A percentile compares a stretch with the other conserved stretches of the same genome.
These are phyloP conservation scores for Yponomeuta sedellus DNA, from an alignment of 2,888 invertebrate genomes.

Conservation along the genomic window DNA sequence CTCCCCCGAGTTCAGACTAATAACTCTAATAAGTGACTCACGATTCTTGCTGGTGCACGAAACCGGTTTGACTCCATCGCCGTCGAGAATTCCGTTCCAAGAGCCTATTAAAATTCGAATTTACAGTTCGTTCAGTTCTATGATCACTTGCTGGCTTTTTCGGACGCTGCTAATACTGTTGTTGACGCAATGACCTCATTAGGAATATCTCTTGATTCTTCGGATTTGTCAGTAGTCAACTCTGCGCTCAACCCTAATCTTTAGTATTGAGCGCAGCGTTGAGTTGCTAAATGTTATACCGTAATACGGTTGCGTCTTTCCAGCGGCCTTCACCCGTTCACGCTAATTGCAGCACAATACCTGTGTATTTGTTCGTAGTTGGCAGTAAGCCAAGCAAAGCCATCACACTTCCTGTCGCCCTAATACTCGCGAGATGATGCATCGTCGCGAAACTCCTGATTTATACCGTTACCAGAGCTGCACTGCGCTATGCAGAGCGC, in stretches of 20 bases:
- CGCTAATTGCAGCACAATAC: conserved; percentile 16
- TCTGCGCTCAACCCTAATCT: neutral
- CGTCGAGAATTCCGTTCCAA: conserved; percentile 1
- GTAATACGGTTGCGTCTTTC: conserved; percentile 5
- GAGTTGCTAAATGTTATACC: neutral
- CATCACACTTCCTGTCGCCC: conserved; percentile 16
- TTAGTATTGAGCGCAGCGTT: neutral
- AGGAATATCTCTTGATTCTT: neutral
- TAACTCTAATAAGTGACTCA: conserved; percentile 7
- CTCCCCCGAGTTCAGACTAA: neutral
- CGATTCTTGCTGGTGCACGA: neutral
- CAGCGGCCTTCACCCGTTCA: conserved; percentile 18
- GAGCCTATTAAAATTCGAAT: neutral
- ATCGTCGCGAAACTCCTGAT: neutral
- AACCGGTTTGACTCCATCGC: conserved; percentile 9
- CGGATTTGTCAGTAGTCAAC: neutral
- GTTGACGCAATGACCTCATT: neutral
- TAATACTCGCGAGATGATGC: conserved; percentile 8
- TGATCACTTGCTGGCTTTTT: neutral
- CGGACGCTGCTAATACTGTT: neutral
- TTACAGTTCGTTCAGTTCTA: neutral
- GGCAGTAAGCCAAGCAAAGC: conserved; percentile 16
- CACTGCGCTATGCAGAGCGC: neutral
- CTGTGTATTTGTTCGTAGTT: conserved; percentile 14
- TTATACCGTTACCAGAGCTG: conserved; percentile 3